phyloP scores from a whole-genome alignment of 2,113 vertebrate species.

The Fregetta grallaria region DNA sequence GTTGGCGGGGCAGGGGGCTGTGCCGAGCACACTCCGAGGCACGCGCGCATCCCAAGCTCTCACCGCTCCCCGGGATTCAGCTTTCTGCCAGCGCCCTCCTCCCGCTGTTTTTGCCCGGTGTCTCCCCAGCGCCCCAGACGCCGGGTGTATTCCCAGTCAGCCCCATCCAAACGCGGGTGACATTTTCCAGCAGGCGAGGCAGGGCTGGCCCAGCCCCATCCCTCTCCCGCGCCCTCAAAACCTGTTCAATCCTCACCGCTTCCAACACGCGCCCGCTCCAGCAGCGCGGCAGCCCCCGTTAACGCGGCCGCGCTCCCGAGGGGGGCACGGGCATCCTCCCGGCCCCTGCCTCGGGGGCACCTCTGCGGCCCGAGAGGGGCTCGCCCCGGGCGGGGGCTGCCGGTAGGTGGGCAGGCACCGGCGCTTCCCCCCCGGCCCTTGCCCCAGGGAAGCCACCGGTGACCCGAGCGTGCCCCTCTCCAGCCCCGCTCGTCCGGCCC shows the following conservation, averaged over 20 bases:
- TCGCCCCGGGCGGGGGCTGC: neutral
- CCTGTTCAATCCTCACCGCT: neutral
- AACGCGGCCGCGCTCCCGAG: neutral
- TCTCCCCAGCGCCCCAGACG: neutral
- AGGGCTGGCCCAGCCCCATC: neutral
- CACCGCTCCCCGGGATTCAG: neutral
- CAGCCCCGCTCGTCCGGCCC: neutral
- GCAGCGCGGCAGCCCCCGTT: neutral
- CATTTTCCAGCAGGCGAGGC: neutral
- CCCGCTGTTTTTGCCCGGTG: neutral
- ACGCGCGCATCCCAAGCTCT: neutral
- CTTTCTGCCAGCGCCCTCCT: neutral
- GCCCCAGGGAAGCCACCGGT: neutral
- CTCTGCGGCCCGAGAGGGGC: too few relatives aligned
- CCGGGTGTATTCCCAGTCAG: neutral
- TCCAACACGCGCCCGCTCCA: neutral
- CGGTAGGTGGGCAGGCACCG: too few relatives aligned
- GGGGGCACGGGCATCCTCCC: neutral
- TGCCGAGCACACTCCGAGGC: too few relatives aligned
- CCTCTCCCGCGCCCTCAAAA: neutral
- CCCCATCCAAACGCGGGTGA: neutral
- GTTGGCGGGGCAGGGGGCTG: neutral
- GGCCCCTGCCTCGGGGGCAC: neutral
- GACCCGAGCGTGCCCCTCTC: neutral
- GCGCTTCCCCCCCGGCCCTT: neutral